phyloP scores from a whole-genome alignment of 2,888 invertebrate species.

The Aromia moschata region DNA sequence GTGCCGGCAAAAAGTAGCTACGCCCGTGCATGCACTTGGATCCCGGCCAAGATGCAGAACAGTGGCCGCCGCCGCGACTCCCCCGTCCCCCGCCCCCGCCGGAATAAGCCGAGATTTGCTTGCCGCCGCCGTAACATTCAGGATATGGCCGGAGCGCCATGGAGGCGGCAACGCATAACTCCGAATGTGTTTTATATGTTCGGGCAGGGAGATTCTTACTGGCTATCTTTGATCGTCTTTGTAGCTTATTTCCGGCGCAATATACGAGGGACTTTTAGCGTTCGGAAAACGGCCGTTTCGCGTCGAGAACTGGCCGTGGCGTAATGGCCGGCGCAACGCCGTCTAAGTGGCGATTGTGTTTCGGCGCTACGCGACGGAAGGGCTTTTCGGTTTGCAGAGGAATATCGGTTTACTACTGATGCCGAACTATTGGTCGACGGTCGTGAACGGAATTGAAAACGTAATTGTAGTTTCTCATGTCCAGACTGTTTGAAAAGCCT shows the following conservation, averaged over 20 bases:
- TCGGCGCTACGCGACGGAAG: neutral
- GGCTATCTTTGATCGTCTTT: slow-evolving; percentile 49
- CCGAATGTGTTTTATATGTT: slow-evolving; percentile 45
- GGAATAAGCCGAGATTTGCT: slow-evolving; percentile 42
- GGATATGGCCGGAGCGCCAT: slow-evolving; percentile 43
- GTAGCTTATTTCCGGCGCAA: slow-evolving; percentile 47
- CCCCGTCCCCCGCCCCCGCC: slow-evolving; percentile 6
- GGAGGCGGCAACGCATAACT: slow-evolving; percentile 46
- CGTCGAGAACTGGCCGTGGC: slow-evolving; percentile 17
- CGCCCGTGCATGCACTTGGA: slow-evolving; percentile 35
- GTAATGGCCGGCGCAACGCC: slow-evolving; percentile 11
- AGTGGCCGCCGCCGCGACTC: slow-evolving; percentile 14
- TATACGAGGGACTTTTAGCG: slow-evolving; percentile 39
- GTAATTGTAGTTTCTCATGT: no score
- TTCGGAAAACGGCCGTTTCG: slow-evolving; percentile 38
- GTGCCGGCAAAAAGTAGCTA: slow-evolving; percentile 30
- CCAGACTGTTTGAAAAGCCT: no score
- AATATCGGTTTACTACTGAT: no score
- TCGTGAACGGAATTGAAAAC: no score
- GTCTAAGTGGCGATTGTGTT: slow-evolving; percentile 11
- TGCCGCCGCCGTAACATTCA: slow-evolving; percentile 37
- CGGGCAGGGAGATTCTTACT: slow-evolving; percentile 29
- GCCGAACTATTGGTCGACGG: no score
- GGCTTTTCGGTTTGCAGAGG: neutral
- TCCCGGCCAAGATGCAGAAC: slow-evolving; percentile 30